Conservation (phyloP, 2,113 vertebrate genomes). For the Sialia sialis region DNA sequence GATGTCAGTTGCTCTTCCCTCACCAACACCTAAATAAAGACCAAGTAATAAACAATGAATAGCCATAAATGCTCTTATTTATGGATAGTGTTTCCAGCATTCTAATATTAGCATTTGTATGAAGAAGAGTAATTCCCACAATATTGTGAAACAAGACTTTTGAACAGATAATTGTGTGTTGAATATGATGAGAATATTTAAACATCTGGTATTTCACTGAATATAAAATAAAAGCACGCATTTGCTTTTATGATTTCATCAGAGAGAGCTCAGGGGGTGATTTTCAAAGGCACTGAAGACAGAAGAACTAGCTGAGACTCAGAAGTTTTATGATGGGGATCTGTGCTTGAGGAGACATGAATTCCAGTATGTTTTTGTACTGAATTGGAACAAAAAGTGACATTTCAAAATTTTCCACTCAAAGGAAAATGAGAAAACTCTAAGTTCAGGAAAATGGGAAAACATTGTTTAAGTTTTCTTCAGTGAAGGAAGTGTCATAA, state of each 20-base stretch:
- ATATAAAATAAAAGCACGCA: background rate
- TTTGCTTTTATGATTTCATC: background rate
- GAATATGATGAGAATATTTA: background rate
- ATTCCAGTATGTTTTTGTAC: background rate
- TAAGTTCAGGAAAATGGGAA: background rate
- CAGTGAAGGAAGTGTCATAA: background rate
- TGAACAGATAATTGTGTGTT: background rate
- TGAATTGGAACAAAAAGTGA: background rate
- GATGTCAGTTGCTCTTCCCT: background rate
- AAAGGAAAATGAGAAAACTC: background rate
- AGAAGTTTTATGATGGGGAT: conserved; percentile 5
- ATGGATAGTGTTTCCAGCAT: background rate
- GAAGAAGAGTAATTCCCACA: background rate
- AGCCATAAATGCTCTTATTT: background rate
- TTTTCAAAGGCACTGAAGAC: conserved; percentile 19
- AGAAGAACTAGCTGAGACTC: background rate
- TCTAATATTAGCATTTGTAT: background rate
- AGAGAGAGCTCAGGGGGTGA: background rate
- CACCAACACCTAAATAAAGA: background rate
- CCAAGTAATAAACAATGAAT: background rate
- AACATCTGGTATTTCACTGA: conserved; percentile 1
- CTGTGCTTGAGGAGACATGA: background rate
- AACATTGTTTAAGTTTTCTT: background rate
- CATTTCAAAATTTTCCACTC: conserved; percentile 10
- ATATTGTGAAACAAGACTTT: background rate